Evolutionary conservation across 1,140 invertebrate genomes (phyloP).

Genomic region (Chlorops oryzae): DNA sequence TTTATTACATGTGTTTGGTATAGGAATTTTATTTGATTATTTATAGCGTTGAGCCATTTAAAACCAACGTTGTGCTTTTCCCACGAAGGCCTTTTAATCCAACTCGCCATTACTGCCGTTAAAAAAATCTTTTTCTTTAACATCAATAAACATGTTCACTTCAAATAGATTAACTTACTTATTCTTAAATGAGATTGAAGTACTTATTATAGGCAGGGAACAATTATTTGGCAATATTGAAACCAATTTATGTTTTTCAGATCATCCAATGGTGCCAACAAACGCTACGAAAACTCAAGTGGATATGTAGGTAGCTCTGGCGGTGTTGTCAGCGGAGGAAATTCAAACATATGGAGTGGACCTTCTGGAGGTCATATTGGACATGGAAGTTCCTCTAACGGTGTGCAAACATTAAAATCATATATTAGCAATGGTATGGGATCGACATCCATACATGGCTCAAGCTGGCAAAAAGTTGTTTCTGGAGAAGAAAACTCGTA

Average conservation of each 20-base stretch:
- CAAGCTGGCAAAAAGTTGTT: slow-evolving; percentile 34
- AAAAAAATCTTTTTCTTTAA: too few species aligned
- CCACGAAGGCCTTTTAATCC: too few species aligned
- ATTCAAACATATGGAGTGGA: slow-evolving; percentile 12
- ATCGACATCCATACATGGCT: slow-evolving; percentile 25
- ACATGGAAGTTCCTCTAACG: slow-evolving; percentile 26
- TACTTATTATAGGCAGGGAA: too few species aligned
- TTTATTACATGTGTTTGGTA: too few species aligned
- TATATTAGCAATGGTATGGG: slow-evolving; percentile 39
- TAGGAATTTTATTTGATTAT: too few species aligned
- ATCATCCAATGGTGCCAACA: slow-evolving; percentile 27
- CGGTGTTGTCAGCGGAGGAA: slow-evolving; percentile 26
- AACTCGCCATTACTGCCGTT: too few species aligned
- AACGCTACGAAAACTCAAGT: slow-evolving; percentile 40
- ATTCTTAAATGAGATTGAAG: too few species aligned
- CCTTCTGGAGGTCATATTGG: slow-evolving; percentile 18
- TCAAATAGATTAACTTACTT: too few species aligned
- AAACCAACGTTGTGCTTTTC: too few species aligned
- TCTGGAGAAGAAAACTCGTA: slow-evolving; percentile 35
- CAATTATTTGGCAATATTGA: too few species aligned
- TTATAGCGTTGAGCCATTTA: too few species aligned
- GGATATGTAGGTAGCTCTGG: slow-evolving; percentile 31
- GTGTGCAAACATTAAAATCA: slow-evolving; percentile 24
- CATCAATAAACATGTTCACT: too few species aligned
- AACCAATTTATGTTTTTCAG: not conserved